Conservation (phyloP, 2,797 vertebrate species). For the Jordanella pulchra region DNA sequence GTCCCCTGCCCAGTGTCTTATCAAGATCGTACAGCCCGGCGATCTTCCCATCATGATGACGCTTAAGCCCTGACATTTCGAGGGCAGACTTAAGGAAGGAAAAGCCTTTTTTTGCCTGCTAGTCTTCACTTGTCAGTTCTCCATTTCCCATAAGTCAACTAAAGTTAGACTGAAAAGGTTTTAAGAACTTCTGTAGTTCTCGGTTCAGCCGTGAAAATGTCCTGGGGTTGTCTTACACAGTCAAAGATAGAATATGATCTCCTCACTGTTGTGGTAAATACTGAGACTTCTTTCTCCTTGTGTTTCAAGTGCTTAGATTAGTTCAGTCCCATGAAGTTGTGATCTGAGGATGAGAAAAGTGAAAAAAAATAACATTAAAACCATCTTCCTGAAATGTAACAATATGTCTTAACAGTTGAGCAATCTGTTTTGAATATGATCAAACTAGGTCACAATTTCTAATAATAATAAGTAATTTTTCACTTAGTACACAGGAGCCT, state of each 20-base stretch:
- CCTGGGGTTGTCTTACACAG: not conserved
- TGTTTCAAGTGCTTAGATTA: constrained; percentile 9
- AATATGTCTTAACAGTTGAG: not conserved
- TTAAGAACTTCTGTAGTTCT: not conserved
- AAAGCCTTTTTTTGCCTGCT: constrained; percentile 36
- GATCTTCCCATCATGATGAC: constrained; percentile 96
- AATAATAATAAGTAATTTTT: not conserved
- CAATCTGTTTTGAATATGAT: not conserved
- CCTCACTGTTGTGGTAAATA: not conserved
- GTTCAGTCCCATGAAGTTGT: constrained; percentile 25
- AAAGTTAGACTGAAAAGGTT: constrained; percentile 9
- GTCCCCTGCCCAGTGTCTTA: constrained; percentile 96
- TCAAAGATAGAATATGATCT: not conserved
- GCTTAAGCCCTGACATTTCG: constrained; percentile 94
- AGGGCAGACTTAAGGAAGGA: constrained; percentile 26
- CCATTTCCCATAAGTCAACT: constrained; percentile 44
- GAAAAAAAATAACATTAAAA: not conserved
- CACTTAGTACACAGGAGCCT: not conserved
- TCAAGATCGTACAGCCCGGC: constrained; percentile 98
- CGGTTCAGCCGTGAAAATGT: not conserved
- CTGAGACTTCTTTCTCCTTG: not conserved
- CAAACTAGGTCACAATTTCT: not conserved
- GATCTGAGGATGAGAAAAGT: constrained; percentile 26
- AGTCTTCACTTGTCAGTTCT: constrained; percentile 52
- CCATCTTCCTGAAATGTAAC: not conserved